phyloP scores from a whole-genome alignment of 2,113 vertebrate genomes.

The Castor canadensis region DNA sequence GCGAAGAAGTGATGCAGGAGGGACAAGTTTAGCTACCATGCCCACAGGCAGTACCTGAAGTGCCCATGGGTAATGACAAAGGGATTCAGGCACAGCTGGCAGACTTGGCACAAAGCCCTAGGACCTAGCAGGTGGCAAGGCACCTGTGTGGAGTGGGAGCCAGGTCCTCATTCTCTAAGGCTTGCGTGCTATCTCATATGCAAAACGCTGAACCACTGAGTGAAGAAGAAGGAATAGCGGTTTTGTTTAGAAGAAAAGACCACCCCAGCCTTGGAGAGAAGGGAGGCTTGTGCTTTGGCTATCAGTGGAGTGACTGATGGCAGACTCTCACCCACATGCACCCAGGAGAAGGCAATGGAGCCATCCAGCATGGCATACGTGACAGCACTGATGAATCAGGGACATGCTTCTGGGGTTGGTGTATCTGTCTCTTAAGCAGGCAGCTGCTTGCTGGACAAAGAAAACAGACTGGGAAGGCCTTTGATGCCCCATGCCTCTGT shows the following conservation, averaged over 20 bases:
- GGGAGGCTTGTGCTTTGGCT: neutral
- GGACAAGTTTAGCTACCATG: neutral
- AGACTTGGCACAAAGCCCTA: neutral
- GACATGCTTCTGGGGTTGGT: too few relatives aligned
- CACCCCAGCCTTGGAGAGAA: neutral
- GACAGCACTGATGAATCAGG: neutral
- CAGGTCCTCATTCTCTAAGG: neutral
- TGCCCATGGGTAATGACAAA: neutral
- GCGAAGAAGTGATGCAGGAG: neutral
- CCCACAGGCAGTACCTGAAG: neutral
- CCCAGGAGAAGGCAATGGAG: neutral
- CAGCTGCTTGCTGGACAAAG: neutral
- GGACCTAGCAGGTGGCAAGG: neutral
- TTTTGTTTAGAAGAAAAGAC: neutral
- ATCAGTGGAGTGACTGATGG: too few relatives aligned
- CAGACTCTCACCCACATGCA: neutral
- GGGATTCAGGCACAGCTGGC: neutral
- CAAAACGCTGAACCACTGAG: neutral
- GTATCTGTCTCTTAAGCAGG: neutral
- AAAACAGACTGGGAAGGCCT: neutral
- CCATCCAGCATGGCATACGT: neutral
- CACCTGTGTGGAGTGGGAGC: too few relatives aligned
- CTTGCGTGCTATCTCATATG: neutral
- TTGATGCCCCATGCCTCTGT: neutral
- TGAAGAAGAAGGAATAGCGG: neutral